Conservation (phyloP, 2,888 invertebrate genomes). For the Tholera decimalis region DNA sequence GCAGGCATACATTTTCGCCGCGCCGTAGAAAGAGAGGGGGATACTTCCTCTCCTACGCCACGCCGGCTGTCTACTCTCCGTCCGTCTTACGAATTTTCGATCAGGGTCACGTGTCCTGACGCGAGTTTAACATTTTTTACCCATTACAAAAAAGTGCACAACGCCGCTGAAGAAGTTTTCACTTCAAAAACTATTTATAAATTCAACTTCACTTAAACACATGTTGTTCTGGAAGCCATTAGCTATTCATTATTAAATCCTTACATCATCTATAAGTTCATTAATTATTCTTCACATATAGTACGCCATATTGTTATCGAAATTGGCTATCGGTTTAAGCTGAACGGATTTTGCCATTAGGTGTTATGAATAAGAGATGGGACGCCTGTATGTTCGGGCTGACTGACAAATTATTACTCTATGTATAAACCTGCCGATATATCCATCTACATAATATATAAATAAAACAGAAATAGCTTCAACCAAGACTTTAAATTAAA, state of each 20-base stretch:
- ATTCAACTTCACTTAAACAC: not conserved
- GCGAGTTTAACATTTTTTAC: too few relatives aligned
- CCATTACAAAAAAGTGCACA: too few relatives aligned
- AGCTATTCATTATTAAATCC: slow-evolving; percentile 7
- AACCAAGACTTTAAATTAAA: too few relatives aligned
- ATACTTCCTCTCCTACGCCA: too few relatives aligned
- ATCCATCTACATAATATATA: slow-evolving; percentile 6
- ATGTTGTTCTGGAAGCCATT: not conserved
- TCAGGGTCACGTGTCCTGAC: too few relatives aligned
- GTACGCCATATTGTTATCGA: slow-evolving; percentile 56
- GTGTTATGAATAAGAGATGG: slow-evolving; percentile 68
- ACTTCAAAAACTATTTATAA: too few relatives aligned
- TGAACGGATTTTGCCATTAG: slow-evolving; percentile 68
- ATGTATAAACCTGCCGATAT: slow-evolving; percentile 17
- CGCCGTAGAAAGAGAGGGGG: too few relatives aligned
- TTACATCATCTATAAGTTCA: slow-evolving; percentile 37
- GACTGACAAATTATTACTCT: slow-evolving; percentile 18
- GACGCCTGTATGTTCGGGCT: slow-evolving; percentile 11
- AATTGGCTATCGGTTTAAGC: slow-evolving; percentile 51
- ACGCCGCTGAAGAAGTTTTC: too few relatives aligned
- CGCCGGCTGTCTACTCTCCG: too few relatives aligned
- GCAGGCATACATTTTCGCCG: too few relatives aligned
- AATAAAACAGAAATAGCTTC: too few relatives aligned
- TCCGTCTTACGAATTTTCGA: too few relatives aligned
- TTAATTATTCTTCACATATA: slow-evolving; percentile 57